Percentiles rank a stretch among this genome's conserved stretches.
Evolutionary conservation across 2,888 invertebrate species (phyloP).

Genomic region (Ametastegia equiseti): DNA sequence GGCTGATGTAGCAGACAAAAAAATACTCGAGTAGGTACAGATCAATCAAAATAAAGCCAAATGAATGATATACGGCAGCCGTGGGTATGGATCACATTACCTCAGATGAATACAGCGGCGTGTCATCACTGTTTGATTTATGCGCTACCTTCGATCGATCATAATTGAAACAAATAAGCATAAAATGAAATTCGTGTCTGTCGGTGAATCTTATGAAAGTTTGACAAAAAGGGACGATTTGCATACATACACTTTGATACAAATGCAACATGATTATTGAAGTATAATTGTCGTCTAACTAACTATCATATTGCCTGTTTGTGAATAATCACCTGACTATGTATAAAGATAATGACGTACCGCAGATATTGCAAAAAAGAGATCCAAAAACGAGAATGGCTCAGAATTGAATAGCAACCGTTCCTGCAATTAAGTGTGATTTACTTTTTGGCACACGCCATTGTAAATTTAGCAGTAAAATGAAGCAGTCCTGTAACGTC

Average conservation of each 20-base stretch:
- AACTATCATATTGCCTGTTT: slow-evolving; percentile 8
- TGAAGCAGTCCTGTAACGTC: background rate
- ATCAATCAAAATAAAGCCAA: slow-evolving; percentile 42
- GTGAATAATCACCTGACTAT: slow-evolving; percentile 11
- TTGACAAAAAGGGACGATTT: background rate
- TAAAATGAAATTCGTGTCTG: slow-evolving; percentile 26
- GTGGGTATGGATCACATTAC: slow-evolving; percentile 28
- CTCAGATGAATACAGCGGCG: slow-evolving; percentile 18
- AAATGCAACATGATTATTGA: background rate
- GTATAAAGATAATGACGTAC: background rate
- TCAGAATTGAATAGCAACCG: background rate
- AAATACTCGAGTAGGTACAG: slow-evolving; percentile 38
- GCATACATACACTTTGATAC: background rate
- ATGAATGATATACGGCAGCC: slow-evolving; percentile 23
- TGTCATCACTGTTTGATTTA: slow-evolving; percentile 43
- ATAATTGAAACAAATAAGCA: slow-evolving; percentile 41
- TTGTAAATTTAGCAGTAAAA: slow-evolving; percentile 37
- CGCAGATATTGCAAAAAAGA: slow-evolving; percentile 14
- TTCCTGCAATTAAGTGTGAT: slow-evolving; percentile 40
- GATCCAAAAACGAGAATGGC: background rate
- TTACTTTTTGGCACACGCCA: slow-evolving; percentile 29
- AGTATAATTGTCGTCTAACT: background rate
- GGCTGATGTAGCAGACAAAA: background rate
- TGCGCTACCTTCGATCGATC: slow-evolving; percentile 36
- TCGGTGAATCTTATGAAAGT: background rate